These are phyloP conservation scores for Steatocranus sp. DNA, from an alignment of 2,797 vertebrate genomes.

Conservation along the genomic window DNA sequence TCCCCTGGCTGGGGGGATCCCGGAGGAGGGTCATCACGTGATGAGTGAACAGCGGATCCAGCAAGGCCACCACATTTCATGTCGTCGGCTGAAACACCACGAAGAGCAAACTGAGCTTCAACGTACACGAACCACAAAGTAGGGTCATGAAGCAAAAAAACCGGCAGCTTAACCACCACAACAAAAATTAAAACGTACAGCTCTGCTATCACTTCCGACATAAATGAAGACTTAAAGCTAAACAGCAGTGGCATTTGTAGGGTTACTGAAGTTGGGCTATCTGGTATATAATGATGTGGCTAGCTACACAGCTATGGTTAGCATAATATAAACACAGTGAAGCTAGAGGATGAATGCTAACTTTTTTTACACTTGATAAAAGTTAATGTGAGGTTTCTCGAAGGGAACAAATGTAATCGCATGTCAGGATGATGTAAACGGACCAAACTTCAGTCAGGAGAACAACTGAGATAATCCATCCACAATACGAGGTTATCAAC, in stretches of 20 bases:
- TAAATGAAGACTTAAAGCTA: not conserved
- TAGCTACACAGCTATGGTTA: not conserved
- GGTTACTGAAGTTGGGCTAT: not conserved
- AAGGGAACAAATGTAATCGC: no score
- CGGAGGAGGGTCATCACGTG: not conserved
- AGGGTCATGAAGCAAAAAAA: not conserved
- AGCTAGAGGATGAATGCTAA: rapidly evolving
- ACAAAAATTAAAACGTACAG: not conserved
- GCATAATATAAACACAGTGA: not conserved
- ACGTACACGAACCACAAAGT: rapidly evolving
- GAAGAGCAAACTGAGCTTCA: not conserved
- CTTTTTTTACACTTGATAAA: not conserved
- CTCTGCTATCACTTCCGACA: rapidly evolving
- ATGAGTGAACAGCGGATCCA: not conserved
- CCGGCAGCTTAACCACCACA: no score
- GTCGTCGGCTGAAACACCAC: not conserved
- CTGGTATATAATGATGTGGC: not conserved
- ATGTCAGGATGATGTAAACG: not conserved
- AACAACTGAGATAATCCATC: not conserved
- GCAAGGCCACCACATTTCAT: not conserved
- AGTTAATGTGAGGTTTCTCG: not conserved
- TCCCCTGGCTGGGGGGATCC: not conserved
- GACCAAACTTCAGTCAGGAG: not conserved
- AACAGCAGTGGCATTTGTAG: not conserved
- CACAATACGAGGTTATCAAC: rapidly evolving